A percentile compares a stretch with the other conserved stretches of the same genome.
These are phyloP conservation scores for Rachycentron canadum DNA, from an alignment of 2,797 vertebrate genomes.

Conservation along the genomic window DNA sequence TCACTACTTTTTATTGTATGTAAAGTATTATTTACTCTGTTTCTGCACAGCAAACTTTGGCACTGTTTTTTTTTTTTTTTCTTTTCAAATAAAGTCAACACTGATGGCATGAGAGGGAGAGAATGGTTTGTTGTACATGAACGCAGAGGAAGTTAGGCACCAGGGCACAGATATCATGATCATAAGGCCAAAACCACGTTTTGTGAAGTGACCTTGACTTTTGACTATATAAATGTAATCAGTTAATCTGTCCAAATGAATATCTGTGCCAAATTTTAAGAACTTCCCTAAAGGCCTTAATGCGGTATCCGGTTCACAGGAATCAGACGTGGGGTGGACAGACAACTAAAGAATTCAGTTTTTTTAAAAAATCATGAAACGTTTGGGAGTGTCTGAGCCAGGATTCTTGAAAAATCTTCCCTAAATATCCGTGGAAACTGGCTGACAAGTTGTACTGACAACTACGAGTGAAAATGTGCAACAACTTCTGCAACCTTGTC, in stretches of 20 bases:
- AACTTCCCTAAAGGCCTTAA: too few species aligned
- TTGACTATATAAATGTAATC: too few species aligned
- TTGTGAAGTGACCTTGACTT: too few species aligned
- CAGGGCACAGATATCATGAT: neutral
- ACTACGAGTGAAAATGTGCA: constrained; percentile 29
- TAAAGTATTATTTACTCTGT: neutral
- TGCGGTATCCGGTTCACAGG: too few species aligned
- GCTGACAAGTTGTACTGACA: constrained; percentile 19
- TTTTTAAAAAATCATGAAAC: too few species aligned
- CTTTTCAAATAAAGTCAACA: neutral
- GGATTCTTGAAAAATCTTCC: neutral
- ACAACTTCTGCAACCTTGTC: constrained; percentile 34
- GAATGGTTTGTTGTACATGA: constrained; percentile 26
- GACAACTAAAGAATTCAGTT: too few species aligned
- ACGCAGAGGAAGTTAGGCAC: constrained; percentile 49
- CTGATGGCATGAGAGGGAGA: neutral
- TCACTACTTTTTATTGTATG: neutral
- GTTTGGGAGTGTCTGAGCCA: neutral
- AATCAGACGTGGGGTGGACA: too few species aligned
- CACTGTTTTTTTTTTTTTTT: neutral
- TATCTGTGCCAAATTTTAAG: too few species aligned
- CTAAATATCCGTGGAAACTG: constrained; percentile 23
- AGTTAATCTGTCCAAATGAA: too few species aligned
- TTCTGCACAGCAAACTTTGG: too few species aligned
- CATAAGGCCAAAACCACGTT: too few species aligned